Evolutionary conservation across 2,797 vertebrate species (phyloP).

Genomic region (Coilia nasus): DNA sequence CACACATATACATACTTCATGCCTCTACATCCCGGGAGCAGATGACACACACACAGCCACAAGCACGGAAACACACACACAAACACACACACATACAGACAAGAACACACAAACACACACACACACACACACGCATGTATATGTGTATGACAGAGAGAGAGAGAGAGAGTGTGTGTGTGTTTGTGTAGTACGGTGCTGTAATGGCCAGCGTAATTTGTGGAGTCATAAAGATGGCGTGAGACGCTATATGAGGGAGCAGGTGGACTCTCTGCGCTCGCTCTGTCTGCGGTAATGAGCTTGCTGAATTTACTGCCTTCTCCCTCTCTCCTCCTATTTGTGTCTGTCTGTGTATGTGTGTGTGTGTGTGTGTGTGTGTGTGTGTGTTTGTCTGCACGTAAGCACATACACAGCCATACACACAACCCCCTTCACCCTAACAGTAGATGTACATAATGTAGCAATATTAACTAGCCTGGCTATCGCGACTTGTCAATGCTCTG

Average conservation of each 20-base stretch:
- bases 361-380: no score
- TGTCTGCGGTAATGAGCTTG: slow-evolving; percentile 75
- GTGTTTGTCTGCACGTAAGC: no score
- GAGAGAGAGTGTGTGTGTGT: no score
- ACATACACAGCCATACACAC: no score
- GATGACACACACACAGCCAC: not conserved
- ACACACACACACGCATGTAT: not conserved
- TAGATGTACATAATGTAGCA: no score
- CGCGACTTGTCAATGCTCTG: no score
- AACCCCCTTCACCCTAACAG: no score
- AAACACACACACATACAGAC: not conserved
- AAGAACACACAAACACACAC: not conserved
- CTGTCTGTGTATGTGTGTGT: no score
- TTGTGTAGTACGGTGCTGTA: slow-evolving; percentile 46
- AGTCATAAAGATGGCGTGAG: slow-evolving; percentile 72
- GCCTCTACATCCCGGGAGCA: no score
- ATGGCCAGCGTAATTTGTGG: slow-evolving; percentile 77
- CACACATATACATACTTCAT: not conserved
- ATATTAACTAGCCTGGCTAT: no score
- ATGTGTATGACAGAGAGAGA: no score
- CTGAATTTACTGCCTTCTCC: slow-evolving; percentile 70
- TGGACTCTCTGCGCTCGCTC: slow-evolving; percentile 71
- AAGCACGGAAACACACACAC: not conserved
- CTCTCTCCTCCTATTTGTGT: slow-evolving; percentile 37
- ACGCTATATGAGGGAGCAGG: slow-evolving; percentile 66